These are phyloP conservation scores for Trachymyrmex cornetzi DNA, from an alignment of 1,140 invertebrate species.

Conservation along the genomic window DNA sequence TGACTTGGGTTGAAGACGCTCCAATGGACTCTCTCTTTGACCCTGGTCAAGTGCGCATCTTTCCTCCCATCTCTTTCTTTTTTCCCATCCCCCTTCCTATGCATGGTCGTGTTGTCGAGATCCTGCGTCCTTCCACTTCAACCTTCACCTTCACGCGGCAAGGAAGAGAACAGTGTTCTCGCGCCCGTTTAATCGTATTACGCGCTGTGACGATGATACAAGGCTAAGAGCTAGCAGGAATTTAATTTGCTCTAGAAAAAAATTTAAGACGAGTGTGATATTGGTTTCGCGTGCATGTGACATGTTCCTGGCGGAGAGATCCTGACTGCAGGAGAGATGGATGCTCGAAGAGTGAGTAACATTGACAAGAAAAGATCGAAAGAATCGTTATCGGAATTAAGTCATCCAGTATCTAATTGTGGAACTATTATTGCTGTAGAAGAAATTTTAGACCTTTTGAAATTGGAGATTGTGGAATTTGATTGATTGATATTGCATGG, in stretches of 20 bases:
- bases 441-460: not conserved
- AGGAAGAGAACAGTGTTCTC: constrained; percentile 20
- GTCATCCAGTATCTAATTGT: not conserved
- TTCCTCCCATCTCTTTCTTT: constrained; percentile 67
- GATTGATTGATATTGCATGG: not conserved
- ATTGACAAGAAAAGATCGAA: constrained; percentile 8
- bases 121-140: constrained; percentile 57
- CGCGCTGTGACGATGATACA: constrained; percentile 22
- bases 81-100: constrained; percentile 60
- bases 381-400: not conserved
- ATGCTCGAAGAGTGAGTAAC: constrained; percentile 83
- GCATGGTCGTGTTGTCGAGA: constrained; percentile 1
- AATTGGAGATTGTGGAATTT: not conserved
- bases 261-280: constrained; percentile 51
- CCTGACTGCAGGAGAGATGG: constrained; percentile 75
- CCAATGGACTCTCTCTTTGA: constrained; percentile 85
- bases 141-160: constrained; percentile 44
- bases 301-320: constrained; percentile 60
- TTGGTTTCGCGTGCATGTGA: constrained; percentile 54
- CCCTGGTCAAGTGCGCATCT: constrained; percentile 83
- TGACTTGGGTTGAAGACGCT: constrained; percentile 75
- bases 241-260: not conserved
- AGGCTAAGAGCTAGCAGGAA: not conserved
- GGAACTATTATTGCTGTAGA: not conserved
- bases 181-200: constrained; percentile 9